These are phyloP conservation scores for Colaptes auratus DNA, from an alignment of 2,113 vertebrate species.

Conservation along the genomic window DNA sequence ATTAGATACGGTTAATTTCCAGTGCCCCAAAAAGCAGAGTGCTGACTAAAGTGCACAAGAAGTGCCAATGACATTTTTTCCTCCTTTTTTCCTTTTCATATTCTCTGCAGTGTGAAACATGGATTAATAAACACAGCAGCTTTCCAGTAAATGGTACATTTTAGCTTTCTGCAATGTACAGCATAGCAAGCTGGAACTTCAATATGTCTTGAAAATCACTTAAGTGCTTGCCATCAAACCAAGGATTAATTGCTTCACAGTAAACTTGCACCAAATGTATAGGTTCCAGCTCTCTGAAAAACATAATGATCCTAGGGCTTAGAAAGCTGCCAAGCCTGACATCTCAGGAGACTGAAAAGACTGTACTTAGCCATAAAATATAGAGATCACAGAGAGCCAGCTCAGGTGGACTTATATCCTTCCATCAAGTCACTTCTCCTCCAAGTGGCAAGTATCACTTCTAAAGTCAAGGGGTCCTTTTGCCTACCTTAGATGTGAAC, in stretches of 20 bases:
- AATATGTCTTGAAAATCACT: conserved; percentile 33
- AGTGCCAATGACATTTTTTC: not conserved
- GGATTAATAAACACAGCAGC: conserved; percentile 19
- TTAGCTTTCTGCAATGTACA: not conserved
- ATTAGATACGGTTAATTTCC: not conserved
- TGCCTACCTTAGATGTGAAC: not conserved
- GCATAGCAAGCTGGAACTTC: conserved; percentile 10
- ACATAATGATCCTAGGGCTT: not conserved
- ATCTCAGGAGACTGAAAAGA: not conserved
- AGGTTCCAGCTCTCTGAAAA: conserved; percentile 24
- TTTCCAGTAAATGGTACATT: conserved; percentile 21
- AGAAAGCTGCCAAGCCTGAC: not conserved
- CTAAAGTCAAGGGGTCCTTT: not conserved
- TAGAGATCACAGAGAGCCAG: not conserved
- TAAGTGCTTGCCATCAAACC: conserved; percentile 2
- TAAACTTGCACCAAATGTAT: not conserved
- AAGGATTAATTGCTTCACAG: conserved; percentile 39
- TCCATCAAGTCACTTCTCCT: not conserved
- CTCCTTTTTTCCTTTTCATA: not conserved
- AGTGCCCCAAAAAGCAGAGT: not conserved
- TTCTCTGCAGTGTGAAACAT: not conserved
- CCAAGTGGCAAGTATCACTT: not conserved
- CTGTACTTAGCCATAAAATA: not conserved
- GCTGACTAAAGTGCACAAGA: not conserved
- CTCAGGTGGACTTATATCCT: not conserved